Base-by-base conservation (phyloP, 2,797 vertebrate genomes). In the Acipenser transmontanus region DNA sequence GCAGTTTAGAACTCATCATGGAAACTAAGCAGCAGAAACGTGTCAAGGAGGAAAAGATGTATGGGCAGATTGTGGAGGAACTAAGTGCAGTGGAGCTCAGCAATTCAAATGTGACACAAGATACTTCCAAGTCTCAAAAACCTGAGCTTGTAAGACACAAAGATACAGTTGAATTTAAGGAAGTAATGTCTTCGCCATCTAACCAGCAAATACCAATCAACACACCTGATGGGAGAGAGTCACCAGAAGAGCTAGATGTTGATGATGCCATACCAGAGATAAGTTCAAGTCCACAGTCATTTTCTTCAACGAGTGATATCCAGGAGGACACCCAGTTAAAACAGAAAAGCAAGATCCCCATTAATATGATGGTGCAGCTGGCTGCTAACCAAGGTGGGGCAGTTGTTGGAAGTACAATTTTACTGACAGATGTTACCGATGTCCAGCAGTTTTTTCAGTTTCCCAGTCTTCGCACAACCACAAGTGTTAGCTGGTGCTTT, bases 1-100 rank as follows among this genome's bases (percentile, higher is more conserved):
- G 94, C 80, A 99, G 97, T 72, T 84, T 98, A 74, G 97, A 99
- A 70, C 92, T 96, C 71, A 94, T 98, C 81, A 91, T 94, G 62
- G 93, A 98, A 77, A 98, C 93, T 0, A 97, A 98, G 82, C 96
- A 97, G 77, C 97, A 99, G 81, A 99, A 99, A 73, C 84, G 96
- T 59, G 95, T 98, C 67, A 99, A 98, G 77, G 97, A 99, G 76
- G 97, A 99, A 82, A 92, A 92, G 73, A 99, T 98, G 95, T 99
- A 95, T 8, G 97, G 97, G 6, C 97, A 97, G 82, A 98, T 98
- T 47, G 92, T 99, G 4, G 95, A 96, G 81, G 96, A 98, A 66
- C 88, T 98, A 74, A 91, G 95, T 49, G 96, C 95, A 0, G 96
- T 98, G 69, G 97, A 99, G 78, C 87, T 99, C 63, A 95, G 93